phyloP scores from a whole-genome alignment of 2,888 invertebrate species.

The Meghimatium bilineatum region DNA sequence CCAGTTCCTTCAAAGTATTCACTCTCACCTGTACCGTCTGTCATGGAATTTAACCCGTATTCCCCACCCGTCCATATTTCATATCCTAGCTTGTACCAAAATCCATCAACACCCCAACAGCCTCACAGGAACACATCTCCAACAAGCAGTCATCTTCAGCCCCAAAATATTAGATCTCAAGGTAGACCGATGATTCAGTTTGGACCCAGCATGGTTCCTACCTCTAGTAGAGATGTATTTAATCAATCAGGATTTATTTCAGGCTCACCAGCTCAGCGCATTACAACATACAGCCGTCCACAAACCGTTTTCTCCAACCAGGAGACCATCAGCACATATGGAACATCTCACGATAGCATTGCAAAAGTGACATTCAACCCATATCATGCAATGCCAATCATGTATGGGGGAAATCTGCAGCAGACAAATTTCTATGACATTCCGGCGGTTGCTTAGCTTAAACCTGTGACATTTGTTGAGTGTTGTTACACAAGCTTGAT shows the following conservation, averaged over 20 bases:
- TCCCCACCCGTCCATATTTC: slow-evolving; percentile 4
- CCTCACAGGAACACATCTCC: slow-evolving; percentile 17
- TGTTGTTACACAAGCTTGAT: slow-evolving; percentile 1
- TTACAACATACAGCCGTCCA: slow-evolving; percentile 24
- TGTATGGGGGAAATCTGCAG: slow-evolving; percentile 17
- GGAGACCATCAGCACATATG: not conserved
- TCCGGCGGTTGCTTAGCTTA: slow-evolving; percentile 36
- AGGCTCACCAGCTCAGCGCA: not conserved
- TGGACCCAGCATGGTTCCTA: slow-evolving; percentile 6
- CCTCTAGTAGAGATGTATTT: not conserved
- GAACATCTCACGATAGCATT: slow-evolving; percentile 1
- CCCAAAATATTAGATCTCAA: slow-evolving; percentile 11
- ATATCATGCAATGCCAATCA: slow-evolving; percentile 31
- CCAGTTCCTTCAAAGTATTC: not conserved
- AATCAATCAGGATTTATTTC: slow-evolving; percentile 7
- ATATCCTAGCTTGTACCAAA: slow-evolving; percentile 5
- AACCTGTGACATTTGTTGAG: not conserved
- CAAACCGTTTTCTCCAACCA: slow-evolving; percentile 8
- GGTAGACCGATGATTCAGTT: not conserved
- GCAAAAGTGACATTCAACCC: slow-evolving; percentile 33
- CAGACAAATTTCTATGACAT: slow-evolving; percentile 42
- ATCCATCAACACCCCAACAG: slow-evolving; percentile 16
- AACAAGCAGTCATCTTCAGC: slow-evolving; percentile 8
- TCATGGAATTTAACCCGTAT: slow-evolving; percentile 40
- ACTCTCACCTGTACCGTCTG: slow-evolving; percentile 3